A percentile compares a stretch with the other conserved stretches of the same genome.
Conservation (phyloP, 2,113 vertebrate species). For the Ariopsis seemanni region DNA sequence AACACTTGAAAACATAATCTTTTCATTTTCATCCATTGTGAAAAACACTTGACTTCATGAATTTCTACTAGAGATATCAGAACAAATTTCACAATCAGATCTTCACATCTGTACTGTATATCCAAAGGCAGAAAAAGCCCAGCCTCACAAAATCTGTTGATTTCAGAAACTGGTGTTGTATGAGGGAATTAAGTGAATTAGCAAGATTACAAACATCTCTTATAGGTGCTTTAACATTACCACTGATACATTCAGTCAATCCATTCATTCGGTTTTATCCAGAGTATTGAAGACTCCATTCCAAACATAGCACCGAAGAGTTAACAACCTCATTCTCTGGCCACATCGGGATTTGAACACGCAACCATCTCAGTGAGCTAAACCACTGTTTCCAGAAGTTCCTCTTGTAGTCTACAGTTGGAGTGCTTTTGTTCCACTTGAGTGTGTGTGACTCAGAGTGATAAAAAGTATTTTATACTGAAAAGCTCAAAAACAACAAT, state of each 20-base stretch:
- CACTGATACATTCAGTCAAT: not conserved
- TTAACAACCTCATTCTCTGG: not conserved
- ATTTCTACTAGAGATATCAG: not conserved
- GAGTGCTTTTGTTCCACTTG: not conserved
- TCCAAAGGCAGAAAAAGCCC: not conserved
- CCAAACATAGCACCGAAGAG: not conserved
- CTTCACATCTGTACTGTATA: not conserved
- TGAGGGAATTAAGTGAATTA: not conserved
- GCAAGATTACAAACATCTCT: not conserved
- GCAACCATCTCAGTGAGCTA: not conserved
- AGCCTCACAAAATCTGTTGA: not conserved
- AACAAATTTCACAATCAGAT: not conserved
- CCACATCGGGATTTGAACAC: not conserved
- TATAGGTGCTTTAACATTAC: not conserved
- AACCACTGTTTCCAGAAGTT: not conserved
- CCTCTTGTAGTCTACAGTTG: not conserved
- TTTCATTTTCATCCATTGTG: not conserved
- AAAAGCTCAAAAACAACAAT: constrained; percentile 4
- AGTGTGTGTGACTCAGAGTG: not conserved
- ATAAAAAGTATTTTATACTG: not conserved
- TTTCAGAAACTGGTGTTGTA: not conserved
- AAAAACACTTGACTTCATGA: not conserved
- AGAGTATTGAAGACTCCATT: not conserved
- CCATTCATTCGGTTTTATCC: not conserved
- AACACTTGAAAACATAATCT: not conserved